Percentiles rank a stretch among this genome's conserved stretches.
phyloP scores from a whole-genome alignment of 2,797 vertebrate genomes.

The Squalus acanthias region DNA sequence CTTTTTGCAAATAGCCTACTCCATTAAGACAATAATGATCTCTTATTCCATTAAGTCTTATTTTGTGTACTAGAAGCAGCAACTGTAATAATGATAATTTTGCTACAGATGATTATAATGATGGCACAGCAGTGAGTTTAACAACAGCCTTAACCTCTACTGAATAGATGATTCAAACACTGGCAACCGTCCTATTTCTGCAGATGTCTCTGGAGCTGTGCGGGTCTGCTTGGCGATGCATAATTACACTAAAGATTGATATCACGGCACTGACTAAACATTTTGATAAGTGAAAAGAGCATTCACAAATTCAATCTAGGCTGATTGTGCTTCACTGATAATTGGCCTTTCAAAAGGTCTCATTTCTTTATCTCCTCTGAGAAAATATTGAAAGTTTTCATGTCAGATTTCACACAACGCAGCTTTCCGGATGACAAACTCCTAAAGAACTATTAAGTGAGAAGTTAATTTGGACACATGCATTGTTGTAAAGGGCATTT shows the following conservation, averaged over 20 bases:
- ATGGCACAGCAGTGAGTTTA: slow-evolving; percentile 16
- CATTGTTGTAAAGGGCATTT: neutral
- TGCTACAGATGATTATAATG: slow-evolving; percentile 31
- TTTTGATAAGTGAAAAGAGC: slow-evolving; percentile 33
- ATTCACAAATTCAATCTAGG: slow-evolving; percentile 17
- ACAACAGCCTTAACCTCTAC: slow-evolving; percentile 33
- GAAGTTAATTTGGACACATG: slow-evolving; percentile 9
- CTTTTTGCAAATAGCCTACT: slow-evolving; percentile 11
- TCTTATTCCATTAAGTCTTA: slow-evolving; percentile 36
- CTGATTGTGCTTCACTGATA: slow-evolving; percentile 16
- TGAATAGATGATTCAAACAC: slow-evolving; percentile 33
- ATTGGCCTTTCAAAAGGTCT: slow-evolving; percentile 25
- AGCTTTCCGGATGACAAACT: neutral
- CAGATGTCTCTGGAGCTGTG: slow-evolving; percentile 24
- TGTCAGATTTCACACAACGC: neutral
- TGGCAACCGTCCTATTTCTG: slow-evolving; percentile 27
- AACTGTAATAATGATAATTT: slow-evolving; percentile 35
- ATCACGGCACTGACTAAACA: slow-evolving; percentile 28
- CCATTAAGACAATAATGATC: slow-evolving; percentile 34
- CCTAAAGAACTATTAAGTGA: slow-evolving; percentile 20
- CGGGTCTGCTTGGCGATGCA: neutral
- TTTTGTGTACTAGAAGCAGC: slow-evolving; percentile 31
- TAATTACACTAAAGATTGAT: slow-evolving; percentile 37
- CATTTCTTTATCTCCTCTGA: slow-evolving; percentile 20
- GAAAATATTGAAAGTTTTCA: slow-evolving; percentile 26